Percentiles rank a stretch among this genome's conserved stretches.
Conservation (phyloP, 2,888 invertebrate genomes). For the Cancer borealis region DNA sequence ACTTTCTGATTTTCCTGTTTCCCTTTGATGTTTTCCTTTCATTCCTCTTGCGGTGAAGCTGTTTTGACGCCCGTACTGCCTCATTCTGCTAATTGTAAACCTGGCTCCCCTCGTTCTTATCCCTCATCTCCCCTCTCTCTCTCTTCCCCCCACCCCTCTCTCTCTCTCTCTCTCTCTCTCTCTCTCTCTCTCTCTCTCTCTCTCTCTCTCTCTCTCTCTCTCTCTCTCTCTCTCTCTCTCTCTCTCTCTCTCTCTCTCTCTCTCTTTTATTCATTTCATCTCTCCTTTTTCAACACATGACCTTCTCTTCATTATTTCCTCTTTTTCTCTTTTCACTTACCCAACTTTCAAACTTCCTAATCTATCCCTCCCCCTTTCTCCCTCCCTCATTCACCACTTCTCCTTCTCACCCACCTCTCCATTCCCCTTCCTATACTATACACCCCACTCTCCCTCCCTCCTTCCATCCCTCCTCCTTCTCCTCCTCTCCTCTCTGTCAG, state of each 20-base stretch:
- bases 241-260: background rate
- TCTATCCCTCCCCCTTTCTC: background rate
- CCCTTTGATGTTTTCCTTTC: too few relatives aligned
- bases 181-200: conserved; percentile 51
- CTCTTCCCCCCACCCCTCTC: background rate
- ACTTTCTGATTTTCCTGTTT: too few relatives aligned
- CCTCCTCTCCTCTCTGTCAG: conserved; percentile 24
- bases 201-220: conserved; percentile 6
- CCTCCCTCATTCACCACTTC: background rate
- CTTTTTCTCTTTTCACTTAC: background rate
- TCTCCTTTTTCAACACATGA: background rate
- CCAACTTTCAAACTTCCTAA: background rate
- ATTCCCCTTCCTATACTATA: background rate
- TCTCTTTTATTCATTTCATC: background rate
- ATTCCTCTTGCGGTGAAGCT: background rate
- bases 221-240: background rate
- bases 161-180: conserved; percentile 38
- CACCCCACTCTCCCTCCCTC: background rate
- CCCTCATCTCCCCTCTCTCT: background rate
- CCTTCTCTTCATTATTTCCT: background rate
- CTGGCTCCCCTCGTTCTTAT: background rate
- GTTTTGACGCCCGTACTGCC: background rate
- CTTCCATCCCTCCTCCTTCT: background rate
- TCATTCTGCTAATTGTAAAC: background rate
- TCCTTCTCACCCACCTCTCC: background rate